These are phyloP conservation scores for Gymnopithys bicolor DNA, from an alignment of 2,797 vertebrate species.

Conservation along the genomic window DNA sequence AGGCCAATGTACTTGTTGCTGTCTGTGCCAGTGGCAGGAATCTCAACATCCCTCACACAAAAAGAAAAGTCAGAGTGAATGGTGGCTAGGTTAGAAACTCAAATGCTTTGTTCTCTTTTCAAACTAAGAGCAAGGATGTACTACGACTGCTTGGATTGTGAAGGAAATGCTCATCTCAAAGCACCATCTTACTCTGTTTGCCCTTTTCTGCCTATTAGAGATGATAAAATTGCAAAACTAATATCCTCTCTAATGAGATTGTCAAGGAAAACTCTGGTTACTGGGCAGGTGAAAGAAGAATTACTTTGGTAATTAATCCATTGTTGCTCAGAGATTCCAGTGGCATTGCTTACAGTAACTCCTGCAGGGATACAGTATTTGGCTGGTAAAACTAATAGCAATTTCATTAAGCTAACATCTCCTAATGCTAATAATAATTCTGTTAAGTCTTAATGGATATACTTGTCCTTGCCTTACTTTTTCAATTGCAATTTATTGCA, in stretches of 20 bases:
- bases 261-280: background rate
- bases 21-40: background rate
- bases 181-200: background rate
- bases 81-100: background rate
- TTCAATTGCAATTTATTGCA: constrained; percentile 13
- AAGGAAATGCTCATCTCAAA: background rate
- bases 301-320: background rate
- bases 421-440: constrained; percentile 8
- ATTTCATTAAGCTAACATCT: constrained; percentile 31
- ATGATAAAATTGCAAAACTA: background rate
- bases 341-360: background rate
- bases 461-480: background rate
- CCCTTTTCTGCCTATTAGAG: background rate
- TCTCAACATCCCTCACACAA: accelerated
- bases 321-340: background rate
- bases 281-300: background rate
- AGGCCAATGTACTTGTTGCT: background rate
- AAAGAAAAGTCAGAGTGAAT: background rate
- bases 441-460: background rate
- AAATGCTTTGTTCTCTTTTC: background rate
- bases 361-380: background rate
- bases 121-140: background rate
- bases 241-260: background rate
- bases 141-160: background rate
- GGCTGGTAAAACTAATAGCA: background rate